phyloP scores from a whole-genome alignment of 2,888 invertebrate genomes.

The Agrochola circellaris region DNA sequence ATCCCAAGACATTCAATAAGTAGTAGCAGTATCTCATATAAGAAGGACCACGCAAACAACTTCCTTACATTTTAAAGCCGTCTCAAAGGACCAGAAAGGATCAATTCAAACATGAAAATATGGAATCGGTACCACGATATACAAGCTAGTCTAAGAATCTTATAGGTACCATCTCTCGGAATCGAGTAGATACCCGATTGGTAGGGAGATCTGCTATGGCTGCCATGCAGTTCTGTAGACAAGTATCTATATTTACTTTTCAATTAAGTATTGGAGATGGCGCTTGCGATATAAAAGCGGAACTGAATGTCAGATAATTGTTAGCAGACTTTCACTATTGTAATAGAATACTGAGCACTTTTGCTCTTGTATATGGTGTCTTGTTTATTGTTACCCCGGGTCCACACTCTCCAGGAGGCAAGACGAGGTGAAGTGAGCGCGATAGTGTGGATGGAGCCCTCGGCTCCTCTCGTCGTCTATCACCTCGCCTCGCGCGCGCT shows the following conservation, averaged over 20 bases:
- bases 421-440: too few relatives aligned
- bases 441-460: too few relatives aligned
- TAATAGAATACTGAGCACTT: neutral
- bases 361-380: neutral
- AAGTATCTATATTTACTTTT: neutral
- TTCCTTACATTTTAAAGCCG: neutral
- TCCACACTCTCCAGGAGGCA: too few relatives aligned
- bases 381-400: too few relatives aligned
- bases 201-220: neutral
- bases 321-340: neutral
- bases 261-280: neutral
- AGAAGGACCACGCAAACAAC: neutral
- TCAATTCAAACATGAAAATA: neutral
- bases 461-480: too few relatives aligned
- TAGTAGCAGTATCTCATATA: neutral
- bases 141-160: conserved; percentile 7
- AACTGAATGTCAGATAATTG: neutral
- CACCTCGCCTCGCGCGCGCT: too few relatives aligned
- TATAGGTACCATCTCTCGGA: neutral
- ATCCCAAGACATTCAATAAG: neutral
- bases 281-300: neutral
- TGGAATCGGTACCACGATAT: neutral
- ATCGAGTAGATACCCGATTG: neutral
- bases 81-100: neutral
- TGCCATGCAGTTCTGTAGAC: neutral